Conservation (phyloP, 2,888 invertebrate genomes). For the Morpho achilles region DNA sequence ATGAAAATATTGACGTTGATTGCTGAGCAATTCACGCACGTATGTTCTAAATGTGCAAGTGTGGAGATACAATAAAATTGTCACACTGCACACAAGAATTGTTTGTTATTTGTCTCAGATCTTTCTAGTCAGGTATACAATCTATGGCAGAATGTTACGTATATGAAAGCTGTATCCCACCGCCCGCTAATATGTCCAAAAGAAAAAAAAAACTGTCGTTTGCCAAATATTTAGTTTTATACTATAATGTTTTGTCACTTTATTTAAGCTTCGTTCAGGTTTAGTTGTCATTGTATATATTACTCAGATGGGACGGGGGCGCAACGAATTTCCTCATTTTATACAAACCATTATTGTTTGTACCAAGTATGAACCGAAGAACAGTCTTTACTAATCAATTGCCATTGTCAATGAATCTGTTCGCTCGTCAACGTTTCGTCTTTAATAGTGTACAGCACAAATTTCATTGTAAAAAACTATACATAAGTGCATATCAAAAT, state of each 20-base stretch:
- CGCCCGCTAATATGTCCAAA: constrained; percentile 14
- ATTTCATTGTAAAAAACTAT: constrained; percentile 66
- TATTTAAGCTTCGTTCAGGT: constrained; percentile 50
- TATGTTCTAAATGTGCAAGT: background rate
- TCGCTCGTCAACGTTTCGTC: constrained; percentile 21
- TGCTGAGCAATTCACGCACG: background rate
- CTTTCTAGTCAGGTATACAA: background rate
- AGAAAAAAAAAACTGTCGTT: constrained; percentile 36
- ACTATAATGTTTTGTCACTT: constrained; percentile 40
- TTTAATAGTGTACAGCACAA: constrained; percentile 70
- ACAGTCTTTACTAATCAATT: constrained; percentile 33
- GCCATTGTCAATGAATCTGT: constrained; percentile 21
- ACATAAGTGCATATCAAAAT: constrained; percentile 75
- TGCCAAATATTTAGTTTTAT: constrained; percentile 71
- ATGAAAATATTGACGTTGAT: background rate
- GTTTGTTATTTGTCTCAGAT: background rate
- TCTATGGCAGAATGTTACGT: background rate
- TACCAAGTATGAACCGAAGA: constrained; percentile 48
- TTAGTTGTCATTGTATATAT: constrained; percentile 66
- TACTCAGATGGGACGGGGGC: constrained; percentile 42
- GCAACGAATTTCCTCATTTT: constrained; percentile 33
- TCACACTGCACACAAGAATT: background rate
- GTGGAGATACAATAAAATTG: constrained; percentile 6
- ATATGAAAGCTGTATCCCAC: constrained; percentile 18
- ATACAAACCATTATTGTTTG: constrained; percentile 34